Evolutionary conservation across 1,140 invertebrate genomes (phyloP).

Genomic region (Ceratosolen solmsi): DNA sequence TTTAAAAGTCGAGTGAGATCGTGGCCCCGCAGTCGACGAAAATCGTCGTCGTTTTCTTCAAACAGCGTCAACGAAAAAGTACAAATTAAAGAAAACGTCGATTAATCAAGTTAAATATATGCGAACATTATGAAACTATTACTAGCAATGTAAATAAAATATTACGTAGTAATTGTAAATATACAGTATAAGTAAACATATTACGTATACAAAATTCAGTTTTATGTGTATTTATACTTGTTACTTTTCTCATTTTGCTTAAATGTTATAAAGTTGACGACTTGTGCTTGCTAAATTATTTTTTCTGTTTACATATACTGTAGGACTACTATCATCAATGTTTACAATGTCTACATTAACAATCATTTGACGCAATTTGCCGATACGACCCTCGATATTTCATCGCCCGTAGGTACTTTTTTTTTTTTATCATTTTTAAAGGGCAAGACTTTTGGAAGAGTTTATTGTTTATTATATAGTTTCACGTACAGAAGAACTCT

Average conservation of each 20-base stretch:
- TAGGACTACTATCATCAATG: conserved; percentile 43
- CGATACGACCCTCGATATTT: conserved; percentile 51
- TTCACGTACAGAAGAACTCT: conserved; percentile 45
- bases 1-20: conserved; percentile 50
- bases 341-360: conserved; percentile 42
- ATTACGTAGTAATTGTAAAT: conserved; percentile 23
- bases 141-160: conserved; percentile 38
- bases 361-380: conserved; percentile 50
- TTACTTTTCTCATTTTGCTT: neutral
- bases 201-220: neutral
- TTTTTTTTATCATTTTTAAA: conserved; percentile 24
- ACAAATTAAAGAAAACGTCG: no score
- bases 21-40: conserved; percentile 53
- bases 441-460: conserved; percentile 41
- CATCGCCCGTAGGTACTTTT: conserved; percentile 45
- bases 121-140: conserved; percentile 16
- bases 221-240: neutral
- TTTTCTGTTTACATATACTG: conserved; percentile 35
- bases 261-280: conserved; percentile 37
- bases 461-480: conserved; percentile 45
- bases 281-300: conserved; percentile 44
- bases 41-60: conserved; percentile 66
- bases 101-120: conserved; percentile 7
- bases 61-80: conserved; percentile 53
- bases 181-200: neutral